These are phyloP conservation scores for Ptilorrhoa leucosticta DNA, from an alignment of 2,113 vertebrate species.

Conservation along the genomic window DNA sequence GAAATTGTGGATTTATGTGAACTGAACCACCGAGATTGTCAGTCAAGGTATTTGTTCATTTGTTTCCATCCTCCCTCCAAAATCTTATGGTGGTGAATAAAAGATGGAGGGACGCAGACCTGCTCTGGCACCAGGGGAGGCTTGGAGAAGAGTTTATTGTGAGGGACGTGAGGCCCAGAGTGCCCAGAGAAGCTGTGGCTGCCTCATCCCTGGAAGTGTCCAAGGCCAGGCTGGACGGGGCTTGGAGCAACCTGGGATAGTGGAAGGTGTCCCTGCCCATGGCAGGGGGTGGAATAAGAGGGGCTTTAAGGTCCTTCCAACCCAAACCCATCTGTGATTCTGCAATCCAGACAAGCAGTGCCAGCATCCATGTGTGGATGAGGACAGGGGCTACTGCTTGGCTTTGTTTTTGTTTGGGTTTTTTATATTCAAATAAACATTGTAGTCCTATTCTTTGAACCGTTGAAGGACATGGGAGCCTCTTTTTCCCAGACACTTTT, in stretches of 20 bases:
- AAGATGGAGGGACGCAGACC: neutral
- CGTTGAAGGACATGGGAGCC: neutral
- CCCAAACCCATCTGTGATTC: neutral
- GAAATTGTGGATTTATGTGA: neutral
- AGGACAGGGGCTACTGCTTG: neutral
- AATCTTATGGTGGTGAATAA: neutral
- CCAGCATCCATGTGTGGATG: neutral
- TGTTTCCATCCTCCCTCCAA: neutral
- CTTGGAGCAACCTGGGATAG: neutral
- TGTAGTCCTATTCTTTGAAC: neutral
- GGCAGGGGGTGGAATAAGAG: rapidly evolving
- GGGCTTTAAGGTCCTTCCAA: neutral
- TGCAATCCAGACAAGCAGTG: neutral
- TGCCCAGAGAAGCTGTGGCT: neutral
- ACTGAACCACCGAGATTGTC: neutral
- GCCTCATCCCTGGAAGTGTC: neutral
- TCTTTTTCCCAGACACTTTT: conserved; percentile 24
- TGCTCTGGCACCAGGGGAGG: neutral
- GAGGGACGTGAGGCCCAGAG: neutral
- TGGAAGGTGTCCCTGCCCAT: neutral
- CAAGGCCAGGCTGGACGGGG: rapidly evolving
- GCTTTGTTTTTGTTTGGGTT: neutral
- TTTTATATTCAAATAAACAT: neutral
- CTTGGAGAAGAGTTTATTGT: neutral
- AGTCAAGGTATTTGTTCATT: neutral